Conservation (phyloP, 2,113 vertebrate species). For the Rhea pennata region DNA sequence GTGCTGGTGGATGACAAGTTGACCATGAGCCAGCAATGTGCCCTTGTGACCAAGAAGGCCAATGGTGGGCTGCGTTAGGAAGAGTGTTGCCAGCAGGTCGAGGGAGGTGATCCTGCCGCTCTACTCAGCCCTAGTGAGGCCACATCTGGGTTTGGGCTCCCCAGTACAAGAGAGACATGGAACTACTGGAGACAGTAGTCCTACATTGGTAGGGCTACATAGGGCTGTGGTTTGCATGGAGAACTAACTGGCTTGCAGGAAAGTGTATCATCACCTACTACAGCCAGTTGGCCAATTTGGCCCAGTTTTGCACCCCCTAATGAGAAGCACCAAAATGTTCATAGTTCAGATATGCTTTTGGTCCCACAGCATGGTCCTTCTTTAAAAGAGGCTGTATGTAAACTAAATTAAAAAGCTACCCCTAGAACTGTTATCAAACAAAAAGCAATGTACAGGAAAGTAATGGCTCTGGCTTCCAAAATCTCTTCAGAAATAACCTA, state of each 20-base stretch:
- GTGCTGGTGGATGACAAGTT: no score
- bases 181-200: no score
- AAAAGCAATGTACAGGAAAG: background rate
- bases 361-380: background rate
- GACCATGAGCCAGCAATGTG: no score
- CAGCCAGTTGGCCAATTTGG: background rate
- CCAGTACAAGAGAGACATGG: no score
- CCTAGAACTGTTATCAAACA: background rate
- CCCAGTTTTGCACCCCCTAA: background rate
- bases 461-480: background rate
- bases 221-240: background rate
- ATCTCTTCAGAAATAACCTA: background rate
- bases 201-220: no score
- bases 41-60: no score
- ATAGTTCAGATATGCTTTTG: background rate
- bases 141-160: no score
- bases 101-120: no score
- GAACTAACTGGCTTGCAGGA: background rate
- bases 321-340: background rate
- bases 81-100: no score
- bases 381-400: background rate
- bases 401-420: background rate
- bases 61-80: no score
- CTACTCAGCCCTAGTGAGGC: no score
- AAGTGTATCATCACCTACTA: background rate